Conservation (phyloP, 2,113 vertebrate species). For the Indicator indicator region DNA sequence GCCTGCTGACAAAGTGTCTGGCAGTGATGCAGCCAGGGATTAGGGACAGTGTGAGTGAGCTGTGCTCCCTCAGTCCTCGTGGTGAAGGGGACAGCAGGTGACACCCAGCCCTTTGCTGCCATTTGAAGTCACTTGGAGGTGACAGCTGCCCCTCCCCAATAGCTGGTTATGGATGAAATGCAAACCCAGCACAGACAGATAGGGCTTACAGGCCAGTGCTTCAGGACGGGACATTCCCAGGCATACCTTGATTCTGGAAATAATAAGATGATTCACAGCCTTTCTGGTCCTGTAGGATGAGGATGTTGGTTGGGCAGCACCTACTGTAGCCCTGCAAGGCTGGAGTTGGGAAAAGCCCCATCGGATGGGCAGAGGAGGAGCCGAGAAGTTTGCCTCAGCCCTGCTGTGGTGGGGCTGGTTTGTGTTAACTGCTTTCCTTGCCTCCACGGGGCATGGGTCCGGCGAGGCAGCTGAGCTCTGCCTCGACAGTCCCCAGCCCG, state of each 20-base stretch:
- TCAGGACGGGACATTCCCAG: neutral
- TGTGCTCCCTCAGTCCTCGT: rapidly evolving
- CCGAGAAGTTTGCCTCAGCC: neutral
- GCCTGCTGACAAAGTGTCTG: neutral
- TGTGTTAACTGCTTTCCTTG: neutral
- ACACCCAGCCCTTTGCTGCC: neutral
- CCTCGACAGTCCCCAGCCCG: rapidly evolving
- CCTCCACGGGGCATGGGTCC: neutral
- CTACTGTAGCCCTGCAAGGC: neutral
- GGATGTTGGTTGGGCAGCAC: neutral
- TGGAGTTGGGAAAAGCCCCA: rapidly evolving
- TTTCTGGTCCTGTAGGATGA: neutral
- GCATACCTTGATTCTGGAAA: neutral
- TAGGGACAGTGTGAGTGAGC: rapidly evolving
- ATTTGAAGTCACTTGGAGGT: neutral
- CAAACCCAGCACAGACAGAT: neutral
- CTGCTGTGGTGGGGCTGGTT: neutral
- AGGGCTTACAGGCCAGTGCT: neutral
- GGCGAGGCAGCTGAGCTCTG: rapidly evolving
- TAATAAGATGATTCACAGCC: neutral
- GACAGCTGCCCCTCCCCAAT: neutral
- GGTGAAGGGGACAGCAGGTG: neutral
- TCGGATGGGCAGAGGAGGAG: neutral
- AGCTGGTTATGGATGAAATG: neutral
- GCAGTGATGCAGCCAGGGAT: rapidly evolving